Evolutionary conservation across 2,888 invertebrate genomes (phyloP).

Genomic region (Drosophila rellima): DNA sequence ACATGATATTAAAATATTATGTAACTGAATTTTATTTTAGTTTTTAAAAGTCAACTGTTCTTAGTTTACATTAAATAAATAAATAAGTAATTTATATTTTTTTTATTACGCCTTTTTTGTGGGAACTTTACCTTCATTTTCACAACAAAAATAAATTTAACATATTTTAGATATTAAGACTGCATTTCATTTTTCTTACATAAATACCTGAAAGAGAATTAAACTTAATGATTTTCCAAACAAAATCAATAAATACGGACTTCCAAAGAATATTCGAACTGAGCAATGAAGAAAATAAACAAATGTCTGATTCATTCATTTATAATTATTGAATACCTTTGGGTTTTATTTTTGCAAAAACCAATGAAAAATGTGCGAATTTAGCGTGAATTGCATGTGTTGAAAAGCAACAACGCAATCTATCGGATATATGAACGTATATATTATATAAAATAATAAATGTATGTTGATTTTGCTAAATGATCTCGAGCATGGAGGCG

Average conservation of each 20-base stretch:
- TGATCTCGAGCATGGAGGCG: slow-evolving; percentile 15
- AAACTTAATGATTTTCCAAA: background rate
- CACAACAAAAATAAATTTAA: background rate
- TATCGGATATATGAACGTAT: background rate
- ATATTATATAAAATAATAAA: background rate
- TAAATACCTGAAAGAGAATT: background rate
- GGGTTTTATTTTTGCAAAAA: slow-evolving; percentile 8
- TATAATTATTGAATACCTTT: slow-evolving; percentile 4
- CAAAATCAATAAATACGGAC: background rate
- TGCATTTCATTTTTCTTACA: no score
- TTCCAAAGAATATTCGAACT: background rate
- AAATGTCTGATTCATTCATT: slow-evolving; percentile 2
- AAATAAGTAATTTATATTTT: no score
- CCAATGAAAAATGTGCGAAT: slow-evolving; percentile 26
- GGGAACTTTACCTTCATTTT: background rate
- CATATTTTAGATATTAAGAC: no score
- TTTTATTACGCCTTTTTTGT: background rate
- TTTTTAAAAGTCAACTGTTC: no score
- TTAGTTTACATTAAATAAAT: no score
- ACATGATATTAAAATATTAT: no score
- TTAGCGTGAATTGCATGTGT: slow-evolving; percentile 27
- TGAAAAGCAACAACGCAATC: slow-evolving; percentile 37
- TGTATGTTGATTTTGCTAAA: slow-evolving; percentile 24
- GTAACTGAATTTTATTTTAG: no score
- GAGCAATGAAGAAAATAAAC: background rate